phyloP scores from a whole-genome alignment of 1,140 invertebrate species.

The Tyrophagus putrescentiae region DNA sequence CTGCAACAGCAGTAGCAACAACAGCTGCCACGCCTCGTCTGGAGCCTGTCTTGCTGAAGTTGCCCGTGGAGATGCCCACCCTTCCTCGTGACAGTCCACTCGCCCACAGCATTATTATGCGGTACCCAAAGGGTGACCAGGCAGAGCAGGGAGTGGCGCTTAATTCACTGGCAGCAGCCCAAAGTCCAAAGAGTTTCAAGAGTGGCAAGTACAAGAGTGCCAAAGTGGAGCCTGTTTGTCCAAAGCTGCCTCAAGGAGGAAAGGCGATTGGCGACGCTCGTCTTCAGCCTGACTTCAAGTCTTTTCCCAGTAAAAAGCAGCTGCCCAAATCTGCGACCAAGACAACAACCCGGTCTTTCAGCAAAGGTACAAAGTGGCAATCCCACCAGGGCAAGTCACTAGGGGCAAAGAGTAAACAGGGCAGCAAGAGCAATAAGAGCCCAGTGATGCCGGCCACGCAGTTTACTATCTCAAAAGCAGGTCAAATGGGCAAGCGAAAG shows the following conservation, averaged over 20 bases:
- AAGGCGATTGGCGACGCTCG: too few species aligned
- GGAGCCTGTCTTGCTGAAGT: not conserved
- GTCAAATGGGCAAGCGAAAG: too few species aligned
- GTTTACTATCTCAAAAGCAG: too few species aligned
- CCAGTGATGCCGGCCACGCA: too few species aligned
- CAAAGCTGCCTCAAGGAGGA: too few species aligned
- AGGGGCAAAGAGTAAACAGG: not conserved
- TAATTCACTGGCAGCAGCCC: not conserved
- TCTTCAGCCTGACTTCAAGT: not conserved
- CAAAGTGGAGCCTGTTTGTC: not conserved
- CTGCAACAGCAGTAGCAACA: slow-evolving; percentile 26
- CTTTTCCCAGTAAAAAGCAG: not conserved
- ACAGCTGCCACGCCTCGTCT: not conserved
- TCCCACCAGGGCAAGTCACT: not conserved
- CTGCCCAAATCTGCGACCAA: not conserved
- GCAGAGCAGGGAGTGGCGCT: not conserved
- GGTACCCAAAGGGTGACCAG: not conserved
- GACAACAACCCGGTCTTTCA: not conserved
- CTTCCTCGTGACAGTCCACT: not conserved
- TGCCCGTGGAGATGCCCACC: not conserved
- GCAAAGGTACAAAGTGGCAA: not conserved
- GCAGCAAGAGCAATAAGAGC: too few species aligned
- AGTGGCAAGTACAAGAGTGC: not conserved
- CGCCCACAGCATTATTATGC: not conserved
- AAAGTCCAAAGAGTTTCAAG: not conserved